Percentiles rank a stretch among this genome's conserved stretches.
Conservation (phyloP, 37 sponge, comb jelly and placozoan species). For the Bolinopsis microptera region DNA sequence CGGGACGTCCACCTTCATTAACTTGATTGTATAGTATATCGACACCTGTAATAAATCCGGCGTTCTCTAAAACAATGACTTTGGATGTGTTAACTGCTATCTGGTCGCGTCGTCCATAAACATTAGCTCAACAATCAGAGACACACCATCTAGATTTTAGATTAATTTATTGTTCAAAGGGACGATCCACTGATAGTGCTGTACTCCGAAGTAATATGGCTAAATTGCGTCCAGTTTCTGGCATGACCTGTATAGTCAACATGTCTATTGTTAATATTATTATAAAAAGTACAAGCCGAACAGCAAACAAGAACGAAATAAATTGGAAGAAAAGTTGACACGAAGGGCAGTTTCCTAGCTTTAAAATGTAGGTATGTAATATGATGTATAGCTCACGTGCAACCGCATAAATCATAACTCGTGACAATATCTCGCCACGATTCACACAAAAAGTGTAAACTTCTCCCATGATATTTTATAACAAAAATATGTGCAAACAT, state of each 20-base stretch:
- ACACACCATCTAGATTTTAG: background rate
- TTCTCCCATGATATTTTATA: background rate
- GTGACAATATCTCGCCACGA: background rate
- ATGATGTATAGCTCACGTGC: background rate
- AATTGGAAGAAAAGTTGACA: background rate
- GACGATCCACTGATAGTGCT: too few species aligned
- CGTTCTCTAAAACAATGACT: constrained; percentile 47
- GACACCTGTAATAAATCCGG: constrained; percentile 32
- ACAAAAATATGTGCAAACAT: background rate
- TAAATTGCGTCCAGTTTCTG: too few species aligned
- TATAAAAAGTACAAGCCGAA: too few species aligned
- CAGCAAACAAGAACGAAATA: background rate
- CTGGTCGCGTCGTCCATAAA: background rate
- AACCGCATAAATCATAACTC: background rate
- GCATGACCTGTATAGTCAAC: too few species aligned
- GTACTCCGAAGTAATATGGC: too few species aligned
- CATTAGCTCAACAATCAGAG: too few species aligned
- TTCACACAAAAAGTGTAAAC: background rate
- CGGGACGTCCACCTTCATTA: constrained; percentile 7
- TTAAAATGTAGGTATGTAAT: background rate
- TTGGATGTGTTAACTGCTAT: constrained; percentile 41
- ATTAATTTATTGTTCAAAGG: background rate
- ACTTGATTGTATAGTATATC: constrained; percentile 55
- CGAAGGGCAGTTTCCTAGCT: background rate
- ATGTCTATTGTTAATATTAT: too few species aligned